Evolutionary conservation across 2,113 vertebrate genomes (phyloP), one percentile per base, ranked within the genome.

Genomic region (Pseudopodoces humilis): DNA sequence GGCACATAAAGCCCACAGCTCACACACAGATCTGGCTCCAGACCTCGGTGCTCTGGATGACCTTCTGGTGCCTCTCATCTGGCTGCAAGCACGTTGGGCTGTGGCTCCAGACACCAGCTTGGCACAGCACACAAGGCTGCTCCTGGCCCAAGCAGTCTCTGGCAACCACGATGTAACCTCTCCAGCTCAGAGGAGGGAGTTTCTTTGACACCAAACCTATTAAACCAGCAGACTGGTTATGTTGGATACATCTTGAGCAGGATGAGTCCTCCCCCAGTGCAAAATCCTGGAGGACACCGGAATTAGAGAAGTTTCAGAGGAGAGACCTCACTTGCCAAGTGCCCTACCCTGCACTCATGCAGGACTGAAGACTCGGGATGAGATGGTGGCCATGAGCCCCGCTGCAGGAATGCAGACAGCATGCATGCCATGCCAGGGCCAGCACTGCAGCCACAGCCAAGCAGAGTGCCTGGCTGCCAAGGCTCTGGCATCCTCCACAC

Each of bases 321-420:
- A 62, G 24, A 58, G 3, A 33, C 5, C 21, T 25, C 70, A 52
- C 0, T 0, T 60, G 30, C 60, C 86, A n/a, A 24, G 24, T 24
- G 55, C 49, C 44, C 55, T 28, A 1, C n/a, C 2, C 1, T 7
- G 47, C 35, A 21, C 27, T 35, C 68, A 15, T 0, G 0, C 53
- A 46, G 50, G 59, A 33, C 49, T 44, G 20, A 72, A 35, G 55
- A 21, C 17, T 15, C 7, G 3, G 9, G 10, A 11, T 5, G 55
- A 50, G 44, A 15, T 0, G 14, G 33, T 47, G 56, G 15, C 56
- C 0, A 0, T 33, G 9, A 60, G 37, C 8, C 16, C 15, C 0
- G 0, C 6, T 46, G 53, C 76, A 82, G 53, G 59, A 68, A n/a
- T 4, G 30, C 43, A 49, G 50, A 44, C 1, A 18, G 19, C 25